Base-by-base conservation (phyloP, 2,113 vertebrate genomes). In the Dromaius novaehollandiae region DNA sequence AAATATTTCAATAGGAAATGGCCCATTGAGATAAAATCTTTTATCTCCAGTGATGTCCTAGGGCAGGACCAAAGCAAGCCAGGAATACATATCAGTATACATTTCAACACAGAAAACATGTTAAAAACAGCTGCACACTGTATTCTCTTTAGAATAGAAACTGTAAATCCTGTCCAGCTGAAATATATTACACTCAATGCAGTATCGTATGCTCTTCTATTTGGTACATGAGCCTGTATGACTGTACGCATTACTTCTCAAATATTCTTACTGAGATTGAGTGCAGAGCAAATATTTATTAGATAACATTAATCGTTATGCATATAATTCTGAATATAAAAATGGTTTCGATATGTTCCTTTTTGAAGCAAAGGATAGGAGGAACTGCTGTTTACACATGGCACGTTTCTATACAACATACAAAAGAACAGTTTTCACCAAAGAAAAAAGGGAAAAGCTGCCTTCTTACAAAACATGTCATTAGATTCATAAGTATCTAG, bases 1-100 rank as follows among this genome's bases (percentile, higher is more conserved):
- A 89, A 82, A 44, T 77, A 71, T 83, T 92, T 92, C 61, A 79
- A 77, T 14, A 95, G 90, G 92, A 96, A 91, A 85, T 42, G 7
- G 40, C 20, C 18, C 34, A 53, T 84, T 87, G 34, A 85, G 63
- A 69, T 66, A 79, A 70, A 80, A 68, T 56, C 32, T 81, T 94
- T 89, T 78, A 36, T 86, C 40, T 88, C 30, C 58, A 77, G 2
- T 40, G 22, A 44, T 88, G 63, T 85, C 90, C 78, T 60, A 89
- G 24, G 63, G 28, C 81, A 96, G 34, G 70, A 80, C 5, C 70
- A 90, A 91, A 74, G 7, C 22, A 86, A 77, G 53, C 71, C 63
- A 82, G 48, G 65, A 89, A 85, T 91, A 82, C 30, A 3, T 73
- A 93, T 69, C 51, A 76, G 58, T 42, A 69, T 17, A 79, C 9